Evolutionary conservation across 2,888 invertebrate genomes (phyloP).

Genomic region (Cheilosia scutellata): DNA sequence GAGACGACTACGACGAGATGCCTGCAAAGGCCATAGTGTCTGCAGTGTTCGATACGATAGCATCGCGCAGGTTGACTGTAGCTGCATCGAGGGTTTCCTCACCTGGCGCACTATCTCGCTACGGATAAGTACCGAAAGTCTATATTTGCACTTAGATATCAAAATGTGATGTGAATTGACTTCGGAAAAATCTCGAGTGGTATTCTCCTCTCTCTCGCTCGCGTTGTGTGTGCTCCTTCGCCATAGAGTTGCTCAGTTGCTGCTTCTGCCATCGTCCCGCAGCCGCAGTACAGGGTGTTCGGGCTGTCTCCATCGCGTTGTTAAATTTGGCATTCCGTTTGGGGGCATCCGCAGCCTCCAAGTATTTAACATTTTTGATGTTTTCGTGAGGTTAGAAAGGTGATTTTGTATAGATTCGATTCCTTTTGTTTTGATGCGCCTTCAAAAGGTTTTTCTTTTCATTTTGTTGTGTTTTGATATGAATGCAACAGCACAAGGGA

Average conservation of each 20-base stretch:
- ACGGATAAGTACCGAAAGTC: conserved; percentile 73
- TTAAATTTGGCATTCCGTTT: conserved; percentile 74
- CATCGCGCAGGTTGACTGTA: conserved; percentile 66
- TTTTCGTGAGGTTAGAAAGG: conserved; percentile 76
- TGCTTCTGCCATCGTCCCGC: not conserved
- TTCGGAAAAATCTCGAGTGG: conserved; percentile 65
- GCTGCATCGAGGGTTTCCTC: conserved; percentile 64
- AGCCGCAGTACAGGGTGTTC: conserved; percentile 1
- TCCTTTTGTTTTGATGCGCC: conserved; percentile 65
- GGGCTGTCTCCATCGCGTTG: conserved; percentile 24
- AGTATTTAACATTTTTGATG: conserved; percentile 76
- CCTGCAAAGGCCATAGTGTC: conserved; percentile 60
- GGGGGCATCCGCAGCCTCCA: conserved; percentile 63
- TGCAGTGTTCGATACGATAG: conserved; percentile 65
- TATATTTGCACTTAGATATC: conserved; percentile 76
- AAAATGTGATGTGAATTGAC: conserved; percentile 76
- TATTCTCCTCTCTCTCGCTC: conserved; percentile 40
- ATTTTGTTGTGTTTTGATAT: not conserved
- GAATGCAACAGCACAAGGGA: conserved; percentile 10
- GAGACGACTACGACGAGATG: conserved; percentile 23
- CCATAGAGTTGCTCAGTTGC: not conserved
- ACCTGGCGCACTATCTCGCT: conserved; percentile 60
- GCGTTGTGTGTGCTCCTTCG: not conserved
- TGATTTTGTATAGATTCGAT: conserved; percentile 61
- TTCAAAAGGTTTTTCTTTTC: conserved; percentile 21